Base-by-base conservation (phyloP, 1,140 invertebrate species). In the Tigriopus japonicus region DNA sequence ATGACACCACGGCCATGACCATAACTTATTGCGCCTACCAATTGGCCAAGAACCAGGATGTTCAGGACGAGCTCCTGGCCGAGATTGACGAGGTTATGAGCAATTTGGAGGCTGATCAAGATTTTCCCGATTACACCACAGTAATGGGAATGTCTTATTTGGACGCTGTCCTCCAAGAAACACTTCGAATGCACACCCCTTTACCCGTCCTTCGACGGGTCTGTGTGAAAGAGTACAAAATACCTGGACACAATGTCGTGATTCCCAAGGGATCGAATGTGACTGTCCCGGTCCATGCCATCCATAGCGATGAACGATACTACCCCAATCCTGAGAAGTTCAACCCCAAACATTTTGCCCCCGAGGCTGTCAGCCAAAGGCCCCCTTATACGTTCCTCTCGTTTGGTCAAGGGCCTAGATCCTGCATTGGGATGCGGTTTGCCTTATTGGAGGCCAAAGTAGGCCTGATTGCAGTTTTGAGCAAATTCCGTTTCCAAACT, bases 391-490 rank as follows among this genome's bases (percentile, higher is more conserved):
- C 72, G 1, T 82, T 72, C 65, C 62, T 78, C 51, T 74, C 76
- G 6, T 80, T 79, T 66, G 78, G 77, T 12, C 62, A 65, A 14
- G 77, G 78, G 10, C 77, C 76, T 2, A 62, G 77, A 24, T 71
- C 71, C 64, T 79, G 77, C 62, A 68, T 79, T 15, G 81, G 80
- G 51, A 74, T 75, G 68, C 72, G 81, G 42, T 80, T 85, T 51
- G 83, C 80, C 6, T 56, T 80, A 1, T 63, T 84, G 52, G 76
- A 83, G 67, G 74, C 77, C 0, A 85, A 84, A 71, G 63, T 82
- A 43, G 78, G 79, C 9, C 65, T 81, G 35, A 72, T 69, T 58
- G 64, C 68, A 52, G 23, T 73, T 3, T 53, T 73, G 7, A 52
- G 66, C 0, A 64, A 69, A 21, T 74, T 66, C 42, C 19, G 15